Evolutionary conservation across 2,797 vertebrate species (phyloP).

Genomic region (Cheirogaleus major): DNA sequence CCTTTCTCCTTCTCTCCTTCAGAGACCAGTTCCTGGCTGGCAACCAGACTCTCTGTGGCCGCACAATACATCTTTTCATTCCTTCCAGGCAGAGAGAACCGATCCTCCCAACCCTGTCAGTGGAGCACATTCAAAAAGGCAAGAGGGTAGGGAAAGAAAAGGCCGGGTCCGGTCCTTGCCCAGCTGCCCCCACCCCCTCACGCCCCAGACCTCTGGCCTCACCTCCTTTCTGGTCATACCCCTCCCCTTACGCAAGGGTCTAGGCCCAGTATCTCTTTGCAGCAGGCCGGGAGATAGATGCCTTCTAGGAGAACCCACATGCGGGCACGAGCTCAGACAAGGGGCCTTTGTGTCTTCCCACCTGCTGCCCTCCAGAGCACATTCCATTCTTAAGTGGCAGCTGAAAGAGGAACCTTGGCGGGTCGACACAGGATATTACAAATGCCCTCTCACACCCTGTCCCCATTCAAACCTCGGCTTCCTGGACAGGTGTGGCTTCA

Average conservation of each 20-base stretch:
- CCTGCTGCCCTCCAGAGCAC: conserved; percentile 77
- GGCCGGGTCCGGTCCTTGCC: neutral
- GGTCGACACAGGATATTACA: conserved; percentile 75
- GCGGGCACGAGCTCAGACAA: conserved; percentile 73
- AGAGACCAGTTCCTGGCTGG: conserved; percentile 83
- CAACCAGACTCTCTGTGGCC: conserved; percentile 77
- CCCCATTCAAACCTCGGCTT: conserved; percentile 69
- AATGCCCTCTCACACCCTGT: conserved; percentile 74
- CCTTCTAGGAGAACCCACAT: conserved; percentile 48
- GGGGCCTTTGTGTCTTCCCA: conserved; percentile 76
- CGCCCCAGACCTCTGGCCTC: neutral
- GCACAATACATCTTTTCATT: conserved; percentile 86
- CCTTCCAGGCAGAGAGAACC: conserved; percentile 78
- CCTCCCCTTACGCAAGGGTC: neutral
- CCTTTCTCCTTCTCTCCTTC: conserved; percentile 71
- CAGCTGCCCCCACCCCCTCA: fast-evolving
- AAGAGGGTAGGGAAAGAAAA: neutral
- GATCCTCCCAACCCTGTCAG: conserved; percentile 62
- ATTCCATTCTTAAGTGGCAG: conserved; percentile 78
- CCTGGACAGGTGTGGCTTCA: conserved; percentile 77
- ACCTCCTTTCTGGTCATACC: neutral
- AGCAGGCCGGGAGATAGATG: conserved; percentile 1
- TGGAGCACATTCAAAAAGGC: conserved; percentile 63
- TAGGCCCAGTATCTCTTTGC: neutral
- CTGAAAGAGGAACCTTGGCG: conserved; percentile 73